phyloP scores from a whole-genome alignment of 2,888 invertebrate genomes.

The Tetragnatha montana region DNA sequence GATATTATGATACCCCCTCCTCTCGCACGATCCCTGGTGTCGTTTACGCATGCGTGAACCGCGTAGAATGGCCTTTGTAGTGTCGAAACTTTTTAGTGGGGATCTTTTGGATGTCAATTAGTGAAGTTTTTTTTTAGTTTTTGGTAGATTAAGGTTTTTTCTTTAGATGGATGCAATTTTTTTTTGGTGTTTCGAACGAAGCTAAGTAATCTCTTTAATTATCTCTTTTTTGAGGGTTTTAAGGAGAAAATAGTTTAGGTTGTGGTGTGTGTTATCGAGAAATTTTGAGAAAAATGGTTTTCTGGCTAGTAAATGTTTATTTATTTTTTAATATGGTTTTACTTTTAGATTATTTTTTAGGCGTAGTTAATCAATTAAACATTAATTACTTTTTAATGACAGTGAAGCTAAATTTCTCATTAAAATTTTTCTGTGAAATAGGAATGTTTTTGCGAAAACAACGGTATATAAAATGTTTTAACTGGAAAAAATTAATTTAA shows the following conservation, averaged over 20 bases:
- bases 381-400: not conserved
- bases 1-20: slow-evolving; percentile 67
- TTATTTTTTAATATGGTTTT: not conserved
- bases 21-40: slow-evolving; percentile 28
- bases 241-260: slow-evolving; percentile 29
- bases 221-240: slow-evolving; percentile 15
- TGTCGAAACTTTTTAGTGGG: slow-evolving; percentile 34
- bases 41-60: slow-evolving; percentile 52
- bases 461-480: no score
- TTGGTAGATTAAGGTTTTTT: slow-evolving; percentile 2
- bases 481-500: no score
- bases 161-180: slow-evolving; percentile 4
- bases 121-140: slow-evolving; percentile 3
- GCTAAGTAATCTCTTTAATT: slow-evolving; percentile 8
- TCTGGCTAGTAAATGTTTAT: not conserved
- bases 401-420: no score
- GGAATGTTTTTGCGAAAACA: no score
- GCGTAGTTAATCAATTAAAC: not conserved
- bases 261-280: slow-evolving; percentile 3
- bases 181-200: not conserved
- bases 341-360: not conserved
- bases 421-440: no score
- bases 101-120: slow-evolving; percentile 53
- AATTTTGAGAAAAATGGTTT: slow-evolving; percentile 11
- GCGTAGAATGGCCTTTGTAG: not conserved